These are phyloP conservation scores for Tupiocoris notatus DNA, from an alignment of 2,888 invertebrate species.

Conservation along the genomic window DNA sequence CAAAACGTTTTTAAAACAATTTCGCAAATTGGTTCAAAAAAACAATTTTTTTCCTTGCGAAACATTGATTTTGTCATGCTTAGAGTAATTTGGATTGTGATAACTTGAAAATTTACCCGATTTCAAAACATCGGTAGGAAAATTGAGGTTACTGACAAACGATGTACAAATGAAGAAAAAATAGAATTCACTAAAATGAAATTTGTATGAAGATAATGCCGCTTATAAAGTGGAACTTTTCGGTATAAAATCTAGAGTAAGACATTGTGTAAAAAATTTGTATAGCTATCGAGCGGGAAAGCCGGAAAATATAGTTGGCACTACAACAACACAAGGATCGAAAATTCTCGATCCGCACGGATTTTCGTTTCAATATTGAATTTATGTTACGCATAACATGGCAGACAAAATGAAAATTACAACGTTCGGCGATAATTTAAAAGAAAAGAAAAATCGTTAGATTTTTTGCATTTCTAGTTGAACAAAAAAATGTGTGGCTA, in stretches of 20 bases:
- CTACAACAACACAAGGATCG: background rate
- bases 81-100: constrained; percentile 41
- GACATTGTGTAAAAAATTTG: constrained; percentile 16
- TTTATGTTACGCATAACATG: constrained; percentile 47
- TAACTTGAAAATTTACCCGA: constrained; percentile 33
- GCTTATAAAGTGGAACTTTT: constrained; percentile 36
- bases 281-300: constrained; percentile 1
- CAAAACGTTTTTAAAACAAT: constrained; percentile 31
- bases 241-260: constrained; percentile 33
- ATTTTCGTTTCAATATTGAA: background rate
- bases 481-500: constrained; percentile 25
- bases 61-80: constrained; percentile 11
- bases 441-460: background rate
- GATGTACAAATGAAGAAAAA: constrained; percentile 36
- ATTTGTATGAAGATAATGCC: constrained; percentile 15
- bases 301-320: background rate
- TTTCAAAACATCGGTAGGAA: constrained; percentile 34
- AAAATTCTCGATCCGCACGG: constrained; percentile 21
- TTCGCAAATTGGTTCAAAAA: constrained; percentile 10
- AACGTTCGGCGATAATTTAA: background rate
- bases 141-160: constrained; percentile 35
- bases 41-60: constrained; percentile 11
- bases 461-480: background rate
- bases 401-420: constrained; percentile 45
- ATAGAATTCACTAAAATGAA: constrained; percentile 10